Evolutionary conservation across 2,888 invertebrate species (phyloP).

Genomic region (Argynnis bischoffii): DNA sequence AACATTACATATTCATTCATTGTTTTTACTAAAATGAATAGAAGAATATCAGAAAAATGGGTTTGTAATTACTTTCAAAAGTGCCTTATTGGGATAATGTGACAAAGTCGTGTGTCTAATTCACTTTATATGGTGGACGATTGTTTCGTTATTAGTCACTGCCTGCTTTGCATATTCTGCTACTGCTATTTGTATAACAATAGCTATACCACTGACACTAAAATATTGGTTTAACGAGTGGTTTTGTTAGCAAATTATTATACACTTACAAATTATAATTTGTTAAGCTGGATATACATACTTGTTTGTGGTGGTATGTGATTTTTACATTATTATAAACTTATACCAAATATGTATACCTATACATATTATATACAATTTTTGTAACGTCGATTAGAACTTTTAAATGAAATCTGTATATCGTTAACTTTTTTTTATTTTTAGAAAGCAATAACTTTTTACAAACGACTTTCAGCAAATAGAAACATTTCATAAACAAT

Average conservation of each 20-base stretch:
- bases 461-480: too few species aligned
- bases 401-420: too few species aligned
- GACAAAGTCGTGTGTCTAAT: constrained; percentile 13
- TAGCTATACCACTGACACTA: constrained; percentile 7
- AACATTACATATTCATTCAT: not conserved
- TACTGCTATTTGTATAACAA: constrained; percentile 24
- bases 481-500: not conserved
- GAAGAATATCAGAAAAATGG: not conserved
- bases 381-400: too few species aligned
- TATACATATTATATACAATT: too few species aligned
- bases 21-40: not conserved
- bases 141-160: constrained; percentile 40
- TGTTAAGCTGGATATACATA: too few species aligned
- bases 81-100: not conserved
- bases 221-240: constrained; percentile 6
- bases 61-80: not conserved
- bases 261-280: not conserved
- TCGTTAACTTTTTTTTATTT: too few species aligned
- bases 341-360: too few species aligned
- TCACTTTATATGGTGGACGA: constrained; percentile 31
- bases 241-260: constrained; percentile 6
- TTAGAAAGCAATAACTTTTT: too few species aligned
- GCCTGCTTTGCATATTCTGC: constrained; percentile 30
- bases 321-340: too few species aligned
- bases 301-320: too few species aligned